A percentile compares a stretch with the other conserved stretches of the same genome.
Evolutionary conservation across 1,140 invertebrate genomes (phyloP).

Genomic region (Drosophila tristis): DNA sequence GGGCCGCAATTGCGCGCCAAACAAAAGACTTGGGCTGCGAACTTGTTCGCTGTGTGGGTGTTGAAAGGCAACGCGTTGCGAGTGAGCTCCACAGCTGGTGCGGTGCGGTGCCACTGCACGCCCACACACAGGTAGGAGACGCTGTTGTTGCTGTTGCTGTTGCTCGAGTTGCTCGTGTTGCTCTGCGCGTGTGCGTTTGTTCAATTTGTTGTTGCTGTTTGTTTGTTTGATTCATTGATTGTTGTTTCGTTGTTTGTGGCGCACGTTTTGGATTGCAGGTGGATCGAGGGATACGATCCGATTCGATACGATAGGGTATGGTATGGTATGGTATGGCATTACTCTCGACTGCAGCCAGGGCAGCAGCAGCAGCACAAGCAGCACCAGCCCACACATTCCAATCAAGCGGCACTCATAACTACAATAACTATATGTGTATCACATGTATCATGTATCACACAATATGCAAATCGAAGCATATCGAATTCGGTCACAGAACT

Average conservation of each 20-base stretch:
- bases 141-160: slow-evolving; percentile 19
- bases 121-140: slow-evolving; percentile 44
- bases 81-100: slow-evolving; percentile 22
- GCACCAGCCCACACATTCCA: slow-evolving; percentile 66
- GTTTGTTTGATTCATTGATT: slow-evolving; percentile 48
- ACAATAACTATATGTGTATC: too few relatives aligned
- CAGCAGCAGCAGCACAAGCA: not conserved
- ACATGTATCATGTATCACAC: slow-evolving; percentile 60
- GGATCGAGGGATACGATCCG: slow-evolving; percentile 30
- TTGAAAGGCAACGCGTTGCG: slow-evolving; percentile 70
- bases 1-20: slow-evolving; percentile 61
- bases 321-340: slow-evolving; percentile 38
- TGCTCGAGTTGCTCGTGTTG: slow-evolving; percentile 6
- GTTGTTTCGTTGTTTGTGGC: slow-evolving; percentile 27
- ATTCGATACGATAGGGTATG: slow-evolving; percentile 34
- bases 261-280: slow-evolving; percentile 36
- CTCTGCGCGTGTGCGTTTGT: slow-evolving; percentile 43
- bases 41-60: slow-evolving; percentile 77
- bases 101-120: slow-evolving; percentile 22
- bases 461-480: slow-evolving; percentile 61
- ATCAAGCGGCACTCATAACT: slow-evolving; percentile 54
- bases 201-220: slow-evolving; percentile 38
- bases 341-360: slow-evolving; percentile 30
- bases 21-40: slow-evolving; percentile 77
- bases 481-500: slow-evolving; percentile 51